Base-by-base conservation (phyloP, 2,797 vertebrate genomes). In the Alcedo quadribrachys region DNA sequence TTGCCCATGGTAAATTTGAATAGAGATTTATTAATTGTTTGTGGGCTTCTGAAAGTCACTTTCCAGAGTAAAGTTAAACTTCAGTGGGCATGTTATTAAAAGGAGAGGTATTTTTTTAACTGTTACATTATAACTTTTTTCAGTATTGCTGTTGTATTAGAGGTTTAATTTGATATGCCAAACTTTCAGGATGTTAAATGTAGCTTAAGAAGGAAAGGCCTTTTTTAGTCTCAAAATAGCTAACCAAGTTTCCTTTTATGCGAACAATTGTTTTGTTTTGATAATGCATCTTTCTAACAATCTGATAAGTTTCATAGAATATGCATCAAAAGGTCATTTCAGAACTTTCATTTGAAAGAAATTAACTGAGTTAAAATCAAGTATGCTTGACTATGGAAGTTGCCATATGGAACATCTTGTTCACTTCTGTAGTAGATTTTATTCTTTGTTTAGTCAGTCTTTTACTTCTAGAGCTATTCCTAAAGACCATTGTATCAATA, bases 381-480 rank as follows among this genome's bases (percentile, higher is more conserved):
- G 35, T 32, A 11, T 1, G 4, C 15, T 27, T 9, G 18, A 12
- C 67, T 62, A 21, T 65, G 55, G 12, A 78, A 92, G 45, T 81
- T 87, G 30, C 74, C 25, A 18, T 61, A 91, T 3, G 22, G 85
- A 92, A 92, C 50, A 54, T 77, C 57, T 65, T 45, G 87, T 79
- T 70, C 80, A 14, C 24, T 90, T 67, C 57, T 81, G 80, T 35
- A 62, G 70, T 73, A 57, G 71, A 51, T 63, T 6, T 51, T 83
- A 46, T 79, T 79, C 65, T 91, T 76, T 90, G 70, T 91, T 85
- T 84, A 33, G 51, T 37, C 51, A 87, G 69, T 51, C 67, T 89
- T 89, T 91, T 87, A 48, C 92, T 85, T 91, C 55, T 45, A 15
- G 68, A 88, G 82, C 83, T 70, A 30, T 91, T 94, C 74, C 32